Evolutionary conservation across 2,113 vertebrate species (phyloP).

Genomic region (Sebastes schlegelii): DNA sequence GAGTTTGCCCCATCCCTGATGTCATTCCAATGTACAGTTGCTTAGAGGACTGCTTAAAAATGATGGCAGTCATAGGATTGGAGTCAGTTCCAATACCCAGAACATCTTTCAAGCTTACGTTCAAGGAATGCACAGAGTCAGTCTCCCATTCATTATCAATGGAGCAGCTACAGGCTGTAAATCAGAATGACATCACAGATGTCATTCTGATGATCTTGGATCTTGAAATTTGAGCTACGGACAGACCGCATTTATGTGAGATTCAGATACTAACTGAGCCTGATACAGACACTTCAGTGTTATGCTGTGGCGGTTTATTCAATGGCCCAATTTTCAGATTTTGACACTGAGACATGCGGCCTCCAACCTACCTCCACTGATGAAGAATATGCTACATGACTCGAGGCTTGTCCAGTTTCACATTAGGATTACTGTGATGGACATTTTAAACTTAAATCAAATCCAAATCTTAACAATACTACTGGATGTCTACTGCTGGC

Average conservation of each 20-base stretch:
- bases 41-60: constrained; percentile 25
- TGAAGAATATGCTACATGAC: background rate
- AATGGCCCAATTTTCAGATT: background rate
- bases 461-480: background rate
- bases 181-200: constrained; percentile 49
- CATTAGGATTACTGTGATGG: background rate
- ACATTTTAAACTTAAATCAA: background rate
- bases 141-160: constrained; percentile 51
- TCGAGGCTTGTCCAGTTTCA: background rate
- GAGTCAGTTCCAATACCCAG: constrained; percentile 31
- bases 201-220: constrained; percentile 36
- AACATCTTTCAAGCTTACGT: constrained; percentile 42
- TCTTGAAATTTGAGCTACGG: constrained; percentile 30
- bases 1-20: constrained; percentile 1
- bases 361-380: background rate
- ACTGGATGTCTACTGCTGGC: background rate
- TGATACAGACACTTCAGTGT: constrained; percentile 2
- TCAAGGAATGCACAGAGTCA: constrained; percentile 35
- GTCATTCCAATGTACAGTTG: constrained; percentile 31
- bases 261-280: constrained; percentile 10
- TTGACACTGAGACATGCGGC: background rate
- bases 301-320: constrained; percentile 1
- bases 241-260: background rate
- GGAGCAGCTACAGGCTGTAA: constrained; percentile 33
- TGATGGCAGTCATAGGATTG: background rate